Evolutionary conservation across 1,140 invertebrate species (phyloP).

Genomic region (Scaptodrosophila lebanonensis): DNA sequence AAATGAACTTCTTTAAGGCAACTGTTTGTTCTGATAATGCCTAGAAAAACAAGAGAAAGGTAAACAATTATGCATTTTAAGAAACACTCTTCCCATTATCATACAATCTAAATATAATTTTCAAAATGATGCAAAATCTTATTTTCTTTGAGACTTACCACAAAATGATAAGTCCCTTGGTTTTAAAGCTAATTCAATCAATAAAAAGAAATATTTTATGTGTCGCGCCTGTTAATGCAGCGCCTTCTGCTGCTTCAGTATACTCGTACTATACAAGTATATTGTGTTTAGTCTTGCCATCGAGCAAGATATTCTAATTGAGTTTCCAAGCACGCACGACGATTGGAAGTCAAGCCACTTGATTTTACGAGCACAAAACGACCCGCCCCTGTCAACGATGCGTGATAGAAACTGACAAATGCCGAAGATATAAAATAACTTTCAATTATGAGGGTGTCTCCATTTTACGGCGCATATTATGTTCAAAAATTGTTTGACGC

Average conservation of each 20-base stretch:
- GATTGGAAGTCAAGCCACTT: slow-evolving; percentile 37
- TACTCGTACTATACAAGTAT: slow-evolving; percentile 14
- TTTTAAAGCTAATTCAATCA: too few species aligned
- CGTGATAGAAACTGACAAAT: neutral
- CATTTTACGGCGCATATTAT: slow-evolving; percentile 27
- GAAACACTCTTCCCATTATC: too few species aligned
- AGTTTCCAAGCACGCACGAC: slow-evolving; percentile 51
- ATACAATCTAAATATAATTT: too few species aligned
- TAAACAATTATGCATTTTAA: too few species aligned
- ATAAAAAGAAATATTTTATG: too few species aligned
- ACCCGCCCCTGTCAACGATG: neutral
- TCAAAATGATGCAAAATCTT: too few species aligned
- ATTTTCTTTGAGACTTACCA: too few species aligned
- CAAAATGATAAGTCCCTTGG: too few species aligned
- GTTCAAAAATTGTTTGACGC: slow-evolving; percentile 34
- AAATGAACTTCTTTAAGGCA: too few species aligned
- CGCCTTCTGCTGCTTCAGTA: neutral
- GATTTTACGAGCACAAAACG: slow-evolving; percentile 43
- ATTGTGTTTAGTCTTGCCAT: slow-evolving; percentile 11
- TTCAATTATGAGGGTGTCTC: slow-evolving; percentile 61
- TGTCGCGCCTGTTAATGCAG: slow-evolving; percentile 12
- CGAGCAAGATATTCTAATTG: slow-evolving; percentile 47
- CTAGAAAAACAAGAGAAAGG: too few species aligned
- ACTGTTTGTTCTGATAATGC: too few species aligned
- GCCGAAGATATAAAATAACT: slow-evolving; percentile 69